Evolutionary conservation across 2,797 vertebrate genomes (phyloP), one percentile per base, ranked within the genome.

Genomic region (Rhabdophis nuchalis): DNA sequence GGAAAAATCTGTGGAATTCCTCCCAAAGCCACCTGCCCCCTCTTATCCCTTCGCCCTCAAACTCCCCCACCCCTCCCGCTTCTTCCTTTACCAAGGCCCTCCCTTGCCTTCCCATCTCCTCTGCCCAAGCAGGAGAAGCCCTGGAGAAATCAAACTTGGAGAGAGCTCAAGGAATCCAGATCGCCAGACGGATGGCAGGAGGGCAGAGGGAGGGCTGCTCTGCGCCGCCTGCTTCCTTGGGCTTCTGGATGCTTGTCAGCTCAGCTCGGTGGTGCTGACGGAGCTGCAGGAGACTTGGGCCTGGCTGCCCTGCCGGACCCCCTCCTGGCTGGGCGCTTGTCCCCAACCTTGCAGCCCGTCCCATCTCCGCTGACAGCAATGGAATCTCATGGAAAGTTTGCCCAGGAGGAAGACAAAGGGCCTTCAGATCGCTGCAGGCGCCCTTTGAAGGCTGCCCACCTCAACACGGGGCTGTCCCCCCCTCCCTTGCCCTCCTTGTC

Each of bases 331-430:
- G n/a, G 90, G 41, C 18, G 0, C n/a, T 25, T 46, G 14, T 56
- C 52, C 25, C 52, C 82, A 29, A 0, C 89, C 50, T 82, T 50
- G 4, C 20, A 11, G 36, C 32, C 50, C 27, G 8, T 61, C 68
- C 53, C 89, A 50, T 91, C 86, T 88, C 18, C 18, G 50, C 32
- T 85, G 89, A 93, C 92, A 93, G 92, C 86, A 60, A 16, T 85
- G 86, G 92, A 88, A 91, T 93, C 89, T 90, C 87, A 0, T 12
- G 25, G n/a, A 77, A 72, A 58, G 0, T 11, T 68, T 85, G 4
- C 32, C 86, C 32, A 7, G 27, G n/a, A 56, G 23, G 54, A 54
- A 91, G 90, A 89, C 92, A 89, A 89, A 46, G 90, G 41, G 41
- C 46, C 93, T 29, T 77, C 85, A 93, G 87, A 60, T 54, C 32